Evolutionary conservation across 2,888 invertebrate species (phyloP), one percentile per base, ranked within the genome.

Genomic region (Lepeophtheirus nordmannii): DNA sequence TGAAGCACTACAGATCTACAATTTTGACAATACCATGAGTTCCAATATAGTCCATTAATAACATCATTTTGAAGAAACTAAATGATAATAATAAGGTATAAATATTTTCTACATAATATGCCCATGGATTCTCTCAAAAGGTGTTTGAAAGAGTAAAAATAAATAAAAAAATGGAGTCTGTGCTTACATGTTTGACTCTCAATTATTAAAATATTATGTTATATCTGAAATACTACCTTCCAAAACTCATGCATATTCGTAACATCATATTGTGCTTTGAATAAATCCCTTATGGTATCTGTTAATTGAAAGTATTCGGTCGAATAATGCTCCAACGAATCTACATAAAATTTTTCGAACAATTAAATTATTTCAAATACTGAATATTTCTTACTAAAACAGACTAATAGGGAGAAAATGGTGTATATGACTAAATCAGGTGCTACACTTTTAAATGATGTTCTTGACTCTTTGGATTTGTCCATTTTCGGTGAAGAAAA

Each of bases 1-100:
- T 37, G 30, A 20, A 65, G 20, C 8, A 30, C 17, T 14, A 60
- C 37, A 12, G 62, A 40, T 12, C 72, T 67, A 22, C 39, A 39
- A 39, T 41, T 73, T 23, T 53, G 38, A 38, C 60, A 41, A 72
- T 80, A 80, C 77, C 78, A 79, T 56, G 75, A 75, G 68, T 81
- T 79, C 79, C 80, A 81, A 72, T 81, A 81, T 41, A 83, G 74
- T 22, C 79, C 79, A 37, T 78, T 74, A 56, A 80, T 67, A 70
- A 82, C 73, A 23, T 79, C 76, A 17, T 73, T 75, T 68, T 79
- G 77, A 68, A 70, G 67, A 72, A 72, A 77, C 74, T 76, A 68
- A 73, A 38, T 1, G n/a, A 46, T 5, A 46, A n/a, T 5, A n/a
- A 46, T 46, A 46, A 8, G 2, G 8, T 46, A 46, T 46, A 8